These are phyloP conservation scores for Adoxophyes honmai DNA, from an alignment of 1,140 invertebrate genomes.

Conservation along the genomic window DNA sequence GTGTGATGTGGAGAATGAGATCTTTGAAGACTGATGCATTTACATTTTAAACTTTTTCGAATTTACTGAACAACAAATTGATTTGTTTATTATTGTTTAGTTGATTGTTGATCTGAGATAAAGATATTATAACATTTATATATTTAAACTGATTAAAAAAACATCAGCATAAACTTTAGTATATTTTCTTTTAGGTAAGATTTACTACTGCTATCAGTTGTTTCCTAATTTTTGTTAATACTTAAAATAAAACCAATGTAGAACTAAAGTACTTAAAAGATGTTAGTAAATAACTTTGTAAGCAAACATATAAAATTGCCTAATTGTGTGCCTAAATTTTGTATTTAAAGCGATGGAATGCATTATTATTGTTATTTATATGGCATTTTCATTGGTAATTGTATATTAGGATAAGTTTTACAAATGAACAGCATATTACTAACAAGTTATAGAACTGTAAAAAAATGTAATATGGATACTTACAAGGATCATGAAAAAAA, in stretches of 20 bases:
- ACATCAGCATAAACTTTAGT: no score
- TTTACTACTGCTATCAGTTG: background rate
- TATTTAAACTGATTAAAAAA: no score
- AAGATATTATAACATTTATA: conserved; percentile 27
- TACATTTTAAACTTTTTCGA: conserved; percentile 52
- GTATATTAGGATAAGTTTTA: no score
- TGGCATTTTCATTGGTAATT: no score
- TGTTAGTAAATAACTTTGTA: background rate
- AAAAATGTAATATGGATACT: no score
- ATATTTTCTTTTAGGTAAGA: conserved; percentile 4
- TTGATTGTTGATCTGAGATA: conserved; percentile 40
- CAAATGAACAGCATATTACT: no score
- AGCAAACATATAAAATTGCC: background rate
- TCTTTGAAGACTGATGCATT: conserved; percentile 65
- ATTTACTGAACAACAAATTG: conserved; percentile 28
- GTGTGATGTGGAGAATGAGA: conserved; percentile 29
- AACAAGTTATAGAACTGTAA: no score
- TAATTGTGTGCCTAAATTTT: conserved; percentile 9
- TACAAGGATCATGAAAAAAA: no score
- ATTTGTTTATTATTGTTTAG: background rate
- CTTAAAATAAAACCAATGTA: background rate
- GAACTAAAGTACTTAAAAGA: background rate
- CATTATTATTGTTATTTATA: no score
- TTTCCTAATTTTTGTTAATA: conserved; percentile 10
- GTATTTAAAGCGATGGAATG: background rate